A percentile compares a stretch with the other conserved stretches of the same genome.
These are phyloP conservation scores for Ciona savignyi DNA, from an alignment of 23 tunicate genomes.

Conservation along the genomic window DNA sequence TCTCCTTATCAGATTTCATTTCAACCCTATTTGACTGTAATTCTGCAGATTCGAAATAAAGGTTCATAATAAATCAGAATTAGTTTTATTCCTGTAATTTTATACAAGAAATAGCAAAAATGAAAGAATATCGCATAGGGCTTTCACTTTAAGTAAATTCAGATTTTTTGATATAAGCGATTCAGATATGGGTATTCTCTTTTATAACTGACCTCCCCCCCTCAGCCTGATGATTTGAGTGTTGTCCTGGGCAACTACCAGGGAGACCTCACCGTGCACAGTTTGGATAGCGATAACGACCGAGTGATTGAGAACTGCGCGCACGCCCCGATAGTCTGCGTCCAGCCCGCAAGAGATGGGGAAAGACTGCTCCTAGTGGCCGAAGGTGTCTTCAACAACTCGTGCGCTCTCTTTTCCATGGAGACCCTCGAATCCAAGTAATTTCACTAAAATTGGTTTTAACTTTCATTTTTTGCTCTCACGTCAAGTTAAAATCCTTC, in stretches of 20 bases:
- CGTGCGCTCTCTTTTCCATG: slow-evolving; percentile 29
- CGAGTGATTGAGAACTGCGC: slow-evolving; percentile 31
- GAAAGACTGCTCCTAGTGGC: slow-evolving; percentile 33
- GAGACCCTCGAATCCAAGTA: slow-evolving; percentile 22
- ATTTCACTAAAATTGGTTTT: too few species aligned
- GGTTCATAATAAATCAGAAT: too few species aligned
- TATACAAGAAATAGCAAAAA: neutral
- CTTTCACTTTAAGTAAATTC: too few species aligned
- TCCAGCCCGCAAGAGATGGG: slow-evolving; percentile 44
- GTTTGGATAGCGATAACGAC: slow-evolving; percentile 22
- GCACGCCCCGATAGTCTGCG: slow-evolving; percentile 11
- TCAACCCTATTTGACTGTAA: too few species aligned
- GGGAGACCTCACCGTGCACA: slow-evolving; percentile 50
- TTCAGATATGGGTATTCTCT: neutral
- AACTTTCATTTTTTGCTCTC: too few species aligned
- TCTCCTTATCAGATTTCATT: neutral
- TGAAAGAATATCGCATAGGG: too few species aligned
- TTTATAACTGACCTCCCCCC: neutral
- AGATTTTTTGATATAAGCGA: too few species aligned
- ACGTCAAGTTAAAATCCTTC: too few species aligned
- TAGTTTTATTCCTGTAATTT: too few species aligned
- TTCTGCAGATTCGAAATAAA: too few species aligned
- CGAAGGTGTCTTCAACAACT: slow-evolving; percentile 26
- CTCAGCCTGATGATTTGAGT: slow-evolving; percentile 40
- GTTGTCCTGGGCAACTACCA: slow-evolving; percentile 45